Evolutionary conservation across 2,797 vertebrate species (phyloP), one percentile per base, ranked within the genome.

Genomic region (Rhodeus uyekii): DNA sequence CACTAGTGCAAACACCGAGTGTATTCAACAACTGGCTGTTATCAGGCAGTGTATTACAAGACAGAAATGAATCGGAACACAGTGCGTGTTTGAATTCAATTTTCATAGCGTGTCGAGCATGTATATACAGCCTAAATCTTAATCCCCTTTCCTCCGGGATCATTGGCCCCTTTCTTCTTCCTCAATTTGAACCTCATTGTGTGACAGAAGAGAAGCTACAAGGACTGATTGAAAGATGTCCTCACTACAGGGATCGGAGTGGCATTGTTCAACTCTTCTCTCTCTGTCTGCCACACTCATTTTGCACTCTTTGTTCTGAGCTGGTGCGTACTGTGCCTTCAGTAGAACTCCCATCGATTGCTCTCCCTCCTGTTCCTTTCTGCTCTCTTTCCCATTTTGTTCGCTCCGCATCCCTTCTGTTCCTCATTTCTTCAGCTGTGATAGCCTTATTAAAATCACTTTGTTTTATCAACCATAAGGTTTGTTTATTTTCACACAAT

Each of bases 241-340:
- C 24, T 84, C 74, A 34, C 73, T 71, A 61, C 29, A 38, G 75
- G 79, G 44, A 73, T 18, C 16, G 39, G 36, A 46, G 22, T 18
- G 29, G 60, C 46, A 82, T 82, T 81, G 74, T 84, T 81, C 67
- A 42, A 39, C 67, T 78, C 75, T 85, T 82, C 46, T 64, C 63
- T 72, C 29, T 78, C 67, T 71, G 8, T 83, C 29, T 78, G 60
- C 50, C 46, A 19, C 22, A 46, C 69, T 67, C 71, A 29, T 74
- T 85, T 69, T 44, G 50, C 44, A 63, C 69, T 50, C 58, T 53
- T 81, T 82, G 84, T 82, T 83, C 75, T 81, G 39, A 27, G 60
- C 77, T 32, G 64, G 38, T 84, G 69, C 32, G 36, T 64, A 67
- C 65, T 63, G 73, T 68, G 67, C 61, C 63, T 80, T 80, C 68